Base-by-base conservation (phyloP, 2,113 vertebrate species). In the Nymphicus hollandicus region DNA sequence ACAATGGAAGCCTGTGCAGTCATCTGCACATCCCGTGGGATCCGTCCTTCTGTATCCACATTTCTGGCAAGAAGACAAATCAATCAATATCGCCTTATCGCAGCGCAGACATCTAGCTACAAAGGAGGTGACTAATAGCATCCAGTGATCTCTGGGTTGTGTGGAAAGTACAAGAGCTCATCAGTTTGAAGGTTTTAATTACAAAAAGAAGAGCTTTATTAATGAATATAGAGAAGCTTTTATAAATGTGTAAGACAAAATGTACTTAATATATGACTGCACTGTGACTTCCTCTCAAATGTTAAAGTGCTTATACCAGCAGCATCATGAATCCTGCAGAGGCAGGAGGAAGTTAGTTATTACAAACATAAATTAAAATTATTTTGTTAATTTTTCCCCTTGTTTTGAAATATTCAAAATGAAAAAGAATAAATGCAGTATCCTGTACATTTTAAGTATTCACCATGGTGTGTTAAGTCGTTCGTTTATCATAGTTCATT, bases 61-160 rank as follows among this genome's bases (percentile, higher is more conserved):
- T 70, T 41, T 37, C 78, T 91, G 95, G 90, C 95, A 94, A 52
- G 63, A 60, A 35, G 46, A 93, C 63, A 89, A 43, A 15, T 47
- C 55, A 6, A 6, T 28, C 50, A 16, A 28, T 24, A 24, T 11
- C 47, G 60, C 83, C n/a, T 77, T 49, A 8, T 14, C 23, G 3
- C 97, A 87, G 12, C 44, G 13, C 90, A 97, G 97, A 3, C 77
- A 80, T 79, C 91, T 97, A 47, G 86, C 96, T 44, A 97, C 97
- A 74, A 97, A 97, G 82, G 89, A 97, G 97, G 97, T 98, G 93
- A 90, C 80, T 43, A 49, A 53, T 19, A 52, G 39, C 58, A 46
- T 68, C 44, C 87, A 74, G 3, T n/a, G 24, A 24, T 37, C 29
- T 73, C 35, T 53, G 28, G 1, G 2, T 96, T 50, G 4, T 80